Percentiles rank a stretch among this genome's conserved stretches.
Conservation (phyloP, 1,140 invertebrate genomes). For the Tetramorium alpestre region DNA sequence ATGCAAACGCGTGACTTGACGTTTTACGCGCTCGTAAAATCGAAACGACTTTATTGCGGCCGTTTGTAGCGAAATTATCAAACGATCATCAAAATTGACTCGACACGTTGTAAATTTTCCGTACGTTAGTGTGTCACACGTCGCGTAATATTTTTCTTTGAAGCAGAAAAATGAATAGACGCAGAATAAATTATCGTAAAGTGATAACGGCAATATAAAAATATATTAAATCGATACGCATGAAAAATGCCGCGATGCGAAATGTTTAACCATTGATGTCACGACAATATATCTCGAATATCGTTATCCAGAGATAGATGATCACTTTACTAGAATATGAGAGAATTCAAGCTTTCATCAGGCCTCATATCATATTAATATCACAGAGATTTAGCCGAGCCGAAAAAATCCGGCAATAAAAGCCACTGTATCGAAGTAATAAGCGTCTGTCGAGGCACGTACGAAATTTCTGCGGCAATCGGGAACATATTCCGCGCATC, state of each 20-base stretch:
- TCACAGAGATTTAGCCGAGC: background rate
- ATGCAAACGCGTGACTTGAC: background rate
- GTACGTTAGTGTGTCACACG: background rate
- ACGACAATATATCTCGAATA: background rate
- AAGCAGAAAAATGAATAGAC: background rate
- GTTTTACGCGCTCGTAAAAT: conserved; percentile 39
- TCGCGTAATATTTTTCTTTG: background rate
- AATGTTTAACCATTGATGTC: conserved; percentile 62
- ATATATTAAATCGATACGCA: background rate
- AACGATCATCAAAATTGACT: conserved; percentile 15
- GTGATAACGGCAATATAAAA: background rate
- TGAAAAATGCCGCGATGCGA: background rate
- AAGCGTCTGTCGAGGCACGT: conserved; percentile 13
- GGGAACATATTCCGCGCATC: conserved; percentile 50
- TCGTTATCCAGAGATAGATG: background rate
- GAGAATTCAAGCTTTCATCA: background rate
- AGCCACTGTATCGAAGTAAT: background rate
- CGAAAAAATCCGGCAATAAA: conserved; percentile 11
- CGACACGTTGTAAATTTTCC: conserved; percentile 8
- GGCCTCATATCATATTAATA: background rate
- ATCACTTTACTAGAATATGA: background rate
- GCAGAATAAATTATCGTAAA: background rate
- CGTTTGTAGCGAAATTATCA: conserved; percentile 18
- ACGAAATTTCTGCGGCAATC: conserved; percentile 43
- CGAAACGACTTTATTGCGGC: background rate